Evolutionary conservation across 2,797 vertebrate genomes (phyloP), one percentile per base, ranked within the genome.

Genomic region (Hypotaenidia philippensis): DNA sequence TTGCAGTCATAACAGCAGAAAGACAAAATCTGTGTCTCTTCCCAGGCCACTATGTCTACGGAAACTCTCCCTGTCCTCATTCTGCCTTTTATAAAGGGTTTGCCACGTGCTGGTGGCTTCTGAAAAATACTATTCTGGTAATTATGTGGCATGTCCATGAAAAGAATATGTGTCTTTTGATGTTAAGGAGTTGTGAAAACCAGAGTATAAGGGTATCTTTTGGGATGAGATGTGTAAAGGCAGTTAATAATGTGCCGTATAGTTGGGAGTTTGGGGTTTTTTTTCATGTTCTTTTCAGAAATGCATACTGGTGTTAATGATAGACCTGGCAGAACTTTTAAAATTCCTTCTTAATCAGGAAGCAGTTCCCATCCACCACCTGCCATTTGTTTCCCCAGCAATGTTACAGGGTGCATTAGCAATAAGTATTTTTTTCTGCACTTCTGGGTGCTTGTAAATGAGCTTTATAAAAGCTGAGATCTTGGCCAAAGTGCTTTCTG

Each of bases 81-180:
- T 44, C 41, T 44, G 57, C 34, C 17, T 59, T 40, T 49, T 13
- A 12, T 81, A 34, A 63, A 55, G 16, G 31, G 38, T 64, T 78
- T 84, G 5, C 7, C 0, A 2, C 40, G 3, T 31, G 41, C 11
- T 32, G 4, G 4, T 32, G 31, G 11, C 1, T 45, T 87, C 22
- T 41, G 71, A 56, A 65, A 87, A 52, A 29, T 49, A 29, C 15
- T 61, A 34, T n/a, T 21, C 12, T 17, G 7, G 15, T 66, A 59
- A 17, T 29, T 70, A 7, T n/a, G 55, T 34, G 17, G 41, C 19
- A 32, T 60, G 45, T 49, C 34, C 8, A 4, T 50, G 32, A 31
- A 53, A 77, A 86, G 6, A 36, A 23, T 22, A 9, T 12, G 3
- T 31, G 4, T 32, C 5, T n/a, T 86, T 57, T 57, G 26, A 47